phyloP scores from a whole-genome alignment of 2,113 vertebrate genomes.

The Podocnemis expansa region DNA sequence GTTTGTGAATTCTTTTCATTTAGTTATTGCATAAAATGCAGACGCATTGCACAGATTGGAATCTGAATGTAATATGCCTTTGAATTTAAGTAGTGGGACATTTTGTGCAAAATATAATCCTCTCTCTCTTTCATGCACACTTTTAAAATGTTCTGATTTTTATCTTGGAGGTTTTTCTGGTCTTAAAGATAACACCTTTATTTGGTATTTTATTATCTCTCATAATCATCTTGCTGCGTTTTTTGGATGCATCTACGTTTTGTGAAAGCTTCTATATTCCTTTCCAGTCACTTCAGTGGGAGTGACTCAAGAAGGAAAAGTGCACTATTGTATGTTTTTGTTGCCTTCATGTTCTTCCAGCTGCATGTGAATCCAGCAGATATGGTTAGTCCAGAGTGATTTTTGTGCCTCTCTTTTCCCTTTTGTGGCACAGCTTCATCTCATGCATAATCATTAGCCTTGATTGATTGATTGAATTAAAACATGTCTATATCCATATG shows the following conservation, averaged over 20 bases:
- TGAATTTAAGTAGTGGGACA: background rate
- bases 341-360: background rate
- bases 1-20: slow-evolving; percentile 81
- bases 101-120: background rate
- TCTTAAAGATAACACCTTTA: background rate
- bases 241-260: background rate
- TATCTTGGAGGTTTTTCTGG: background rate
- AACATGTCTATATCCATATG: background rate
- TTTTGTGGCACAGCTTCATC: background rate
- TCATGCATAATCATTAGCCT: background rate
- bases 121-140: background rate
- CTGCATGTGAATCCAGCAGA: background rate
- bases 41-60: background rate
- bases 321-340: background rate
- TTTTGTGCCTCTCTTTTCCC: background rate
- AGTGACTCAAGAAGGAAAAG: background rate
- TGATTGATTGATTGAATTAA: background rate
- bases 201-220: background rate
- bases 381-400: background rate
- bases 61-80: background rate
- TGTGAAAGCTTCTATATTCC: background rate
- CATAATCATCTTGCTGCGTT: background rate
- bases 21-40: slow-evolving; percentile 23
- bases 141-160: background rate
- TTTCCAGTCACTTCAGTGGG: background rate